Evolutionary conservation across 2,797 vertebrate genomes (phyloP), one percentile per base, ranked within the genome.

Genomic region (Lepilemur septentrionalis): DNA sequence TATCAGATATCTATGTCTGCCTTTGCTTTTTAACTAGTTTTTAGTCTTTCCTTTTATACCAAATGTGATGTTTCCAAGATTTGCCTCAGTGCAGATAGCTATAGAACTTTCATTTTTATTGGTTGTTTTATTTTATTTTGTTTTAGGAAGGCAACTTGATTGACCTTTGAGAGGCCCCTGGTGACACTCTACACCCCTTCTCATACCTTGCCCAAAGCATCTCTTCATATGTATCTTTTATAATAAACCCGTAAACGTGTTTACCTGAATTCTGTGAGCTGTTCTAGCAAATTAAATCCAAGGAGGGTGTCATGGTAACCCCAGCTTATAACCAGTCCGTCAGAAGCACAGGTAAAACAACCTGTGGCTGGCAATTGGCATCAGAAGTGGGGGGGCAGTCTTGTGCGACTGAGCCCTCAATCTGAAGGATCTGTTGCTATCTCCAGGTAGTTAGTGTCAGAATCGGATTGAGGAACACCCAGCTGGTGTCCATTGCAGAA

Each of bases 11-110:
- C 8, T 35, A 87, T 63, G 2, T 59, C 57, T 67, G 11, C 17
- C 28, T 41, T 50, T 30, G 30, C 15, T 97, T 95, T 92, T 17
- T 48, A 88, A 75, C 81, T 50, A 43, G 84, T 89, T 17, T 96
- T 65, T 38, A 81, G 15, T 30, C 38, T 73, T 95, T 38, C 20
- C 63, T 91, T 81, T 91, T 55, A 65, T 0, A 50, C 5, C 30
- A 35, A 73, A 70, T 73, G 28, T 55, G 25, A 22, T 75, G 5
- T 57, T 94, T 79, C 38, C 35, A 52, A 63, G 46, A 79, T 79
- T 88, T 28, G 22, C 5, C 8, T 89, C 20, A n/a, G 2, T 52
- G 4, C 69, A 17, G 57, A 48, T 4, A 46, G 3, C 23, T 52
- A 14, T 2, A 48, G 63, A 13, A 18, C 9, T 89, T 95, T 72